These are phyloP conservation scores for Colletes latitarsis DNA, from an alignment of 1,140 invertebrate species.

Conservation along the genomic window DNA sequence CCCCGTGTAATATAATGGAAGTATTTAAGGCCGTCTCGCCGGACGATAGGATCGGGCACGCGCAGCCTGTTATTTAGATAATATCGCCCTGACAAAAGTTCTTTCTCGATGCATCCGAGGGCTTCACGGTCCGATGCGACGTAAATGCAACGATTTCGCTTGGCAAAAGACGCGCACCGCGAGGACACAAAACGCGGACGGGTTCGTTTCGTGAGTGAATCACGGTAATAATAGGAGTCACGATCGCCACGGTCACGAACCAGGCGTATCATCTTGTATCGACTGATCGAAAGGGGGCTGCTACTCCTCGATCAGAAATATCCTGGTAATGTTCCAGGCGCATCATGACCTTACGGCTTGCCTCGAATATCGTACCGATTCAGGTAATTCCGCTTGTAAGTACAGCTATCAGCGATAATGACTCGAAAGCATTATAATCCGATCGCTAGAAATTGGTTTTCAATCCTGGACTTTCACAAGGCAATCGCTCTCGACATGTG, in stretches of 20 bases:
- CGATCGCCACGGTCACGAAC: constrained; percentile 49
- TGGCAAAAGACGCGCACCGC: neutral
- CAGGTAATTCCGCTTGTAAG: constrained; percentile 42
- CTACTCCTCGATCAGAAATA: constrained; percentile 35
- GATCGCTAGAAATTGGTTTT: constrained; percentile 11
- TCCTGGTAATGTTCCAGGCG: constrained; percentile 19
- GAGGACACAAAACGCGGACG: constrained; percentile 25
- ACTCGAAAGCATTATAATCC: constrained; percentile 41
- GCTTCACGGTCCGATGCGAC: constrained; percentile 48
- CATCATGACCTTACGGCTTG: constrained; percentile 29
- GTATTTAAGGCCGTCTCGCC: neutral
- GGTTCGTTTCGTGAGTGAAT: constrained; percentile 44
- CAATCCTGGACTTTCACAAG: neutral
- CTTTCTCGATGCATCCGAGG: neutral
- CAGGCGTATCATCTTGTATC: constrained; percentile 38
- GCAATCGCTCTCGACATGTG: neutral
- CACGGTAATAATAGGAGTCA: constrained; percentile 58
- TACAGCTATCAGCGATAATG: constrained; percentile 37
- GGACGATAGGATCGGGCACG: constrained; percentile 20
- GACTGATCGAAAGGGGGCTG: constrained; percentile 30
- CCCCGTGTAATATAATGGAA: constrained; percentile 6
- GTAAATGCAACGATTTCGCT: constrained; percentile 26
- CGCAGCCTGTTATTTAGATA: constrained; percentile 35
- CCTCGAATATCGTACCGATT: constrained; percentile 37
- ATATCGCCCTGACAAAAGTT: neutral